These are phyloP conservation scores for Leptopilina syphax DNA, from an alignment of 2,888 invertebrate genomes.

Conservation along the genomic window DNA sequence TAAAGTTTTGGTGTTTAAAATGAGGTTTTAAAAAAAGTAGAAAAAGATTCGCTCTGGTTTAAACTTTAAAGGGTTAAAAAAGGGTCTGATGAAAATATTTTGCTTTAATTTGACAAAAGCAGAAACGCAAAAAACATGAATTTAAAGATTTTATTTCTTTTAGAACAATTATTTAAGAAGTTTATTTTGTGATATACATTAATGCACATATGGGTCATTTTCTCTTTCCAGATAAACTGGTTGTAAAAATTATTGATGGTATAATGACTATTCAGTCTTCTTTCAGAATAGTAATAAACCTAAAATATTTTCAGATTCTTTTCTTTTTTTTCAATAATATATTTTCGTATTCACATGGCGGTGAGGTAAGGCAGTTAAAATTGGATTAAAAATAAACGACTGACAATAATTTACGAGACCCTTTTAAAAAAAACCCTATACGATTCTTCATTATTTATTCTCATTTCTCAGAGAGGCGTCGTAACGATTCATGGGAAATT, in stretches of 20 bases:
- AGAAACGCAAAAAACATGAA: constrained; percentile 18
- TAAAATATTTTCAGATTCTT: constrained; percentile 26
- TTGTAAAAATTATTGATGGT: constrained; percentile 37
- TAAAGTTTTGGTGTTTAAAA: too few relatives aligned
- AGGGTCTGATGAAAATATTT: background rate
- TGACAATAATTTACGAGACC: constrained; percentile 18
- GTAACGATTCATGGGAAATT: constrained; percentile 1
- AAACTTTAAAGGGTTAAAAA: background rate
- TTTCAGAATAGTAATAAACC: constrained; percentile 34
- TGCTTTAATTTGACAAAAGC: constrained; percentile 1
- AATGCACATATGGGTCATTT: constrained; percentile 37
- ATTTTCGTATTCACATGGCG: constrained; percentile 33
- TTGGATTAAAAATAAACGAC: constrained; percentile 35
- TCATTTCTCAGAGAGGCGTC: background rate
- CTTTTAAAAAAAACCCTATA: background rate
- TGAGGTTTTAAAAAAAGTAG: too few relatives aligned
- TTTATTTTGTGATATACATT: constrained; percentile 35
- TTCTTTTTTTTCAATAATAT: constrained; percentile 26
- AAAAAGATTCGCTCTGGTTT: too few relatives aligned
- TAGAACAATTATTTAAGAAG: constrained; percentile 32
- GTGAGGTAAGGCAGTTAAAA: constrained; percentile 40
- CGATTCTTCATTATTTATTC: background rate
- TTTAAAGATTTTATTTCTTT: constrained; percentile 38
- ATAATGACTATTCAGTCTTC: constrained; percentile 39
- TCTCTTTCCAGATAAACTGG: constrained; percentile 37